Base-by-base conservation (phyloP, 2,113 vertebrate species). In the Dendrocopos noguchii region DNA sequence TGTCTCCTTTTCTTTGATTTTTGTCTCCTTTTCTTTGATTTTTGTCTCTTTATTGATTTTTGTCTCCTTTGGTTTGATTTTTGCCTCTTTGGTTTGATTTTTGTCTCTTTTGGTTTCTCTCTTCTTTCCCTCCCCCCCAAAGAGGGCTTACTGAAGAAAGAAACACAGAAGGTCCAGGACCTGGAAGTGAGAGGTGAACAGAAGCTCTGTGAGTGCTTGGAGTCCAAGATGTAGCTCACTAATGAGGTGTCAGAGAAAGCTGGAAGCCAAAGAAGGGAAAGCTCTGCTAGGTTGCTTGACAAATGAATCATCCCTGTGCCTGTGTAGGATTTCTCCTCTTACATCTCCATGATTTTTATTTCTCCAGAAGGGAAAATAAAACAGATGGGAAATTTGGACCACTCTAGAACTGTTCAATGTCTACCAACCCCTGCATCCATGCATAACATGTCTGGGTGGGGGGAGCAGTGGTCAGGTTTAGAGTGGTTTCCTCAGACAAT, bases 271-370 rank as follows among this genome's bases (percentile, higher is more conserved):
- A 67, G 34, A 36, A 82, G 22, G 34, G 34, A 63, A 79, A 82
- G 36, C 1, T 0, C 22, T 63, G 15, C 2, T 27, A 31, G 22
- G n/a, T 16, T 52, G 10, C 56, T 46, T 1, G 5, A 57, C 66
- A 57, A 36, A 29, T 25, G n/a, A 74, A 61, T 50, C 47, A 34
- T 31, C 33, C 25, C 15, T 13, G 5, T 55, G 9, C 18, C 10
- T 4, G 2, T 52, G 28, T 60, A 46, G 71, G 17, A 9, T 13
- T 86, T 63, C 27, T 66, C 24, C 15, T 74, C 33, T 90, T 64
- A 33, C 12, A 59, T 36, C 17, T 56, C 33, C 27, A 15, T 25
- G 15, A 29, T 17, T 72, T 65, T 36, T 68, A 57, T 79, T 57
- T 15, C 10, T 68, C 24, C 28, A 27, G 28, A 64, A 63, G 29